Evolutionary conservation across 1,140 invertebrate genomes (phyloP), one percentile per base, ranked within the genome.

Genomic region (Cydia fagiglandana): DNA sequence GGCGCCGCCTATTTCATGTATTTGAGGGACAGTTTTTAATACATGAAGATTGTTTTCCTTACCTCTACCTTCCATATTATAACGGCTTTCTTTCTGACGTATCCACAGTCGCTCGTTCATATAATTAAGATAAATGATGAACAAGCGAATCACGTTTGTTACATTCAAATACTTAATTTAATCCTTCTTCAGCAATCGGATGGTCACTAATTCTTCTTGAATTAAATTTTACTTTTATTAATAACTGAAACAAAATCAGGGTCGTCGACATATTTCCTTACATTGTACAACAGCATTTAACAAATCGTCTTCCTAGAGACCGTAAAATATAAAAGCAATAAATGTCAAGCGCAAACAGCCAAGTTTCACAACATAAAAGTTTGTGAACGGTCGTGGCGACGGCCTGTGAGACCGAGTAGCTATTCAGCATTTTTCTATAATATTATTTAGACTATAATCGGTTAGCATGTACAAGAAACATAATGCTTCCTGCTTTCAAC

Each of bases 311-410:
- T 79, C 83, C 79, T 80, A 74, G 80, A 79, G 84, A 82, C 88
- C 87, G 84, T 89, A 91, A 91, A 91, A 87, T 87, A 89, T 88
- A 86, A 88, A 88, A 86, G 89, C 86, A 89, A 91, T 90, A 91
- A 90, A 89, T 80, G 88, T 89, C 89, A 89, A 86, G 82, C 81
- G 81, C 87, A 91, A 88, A 88, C 86, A 87, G 84, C 82, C 79
- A 91, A 89, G 86, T 91, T 88, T 84, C 85, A 89, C 84, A 87
- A 88, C 85, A 89, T 86, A 90, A 88, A 87, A 90, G 84, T 89
- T 88, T 83, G 85, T 76, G 81, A 82, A 81, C 81, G 80, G 78
- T 78, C 78, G 80, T 79, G 75, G 80, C 83, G 80, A 78, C 78
- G 81, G 85, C 81, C 78, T 81, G 75, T 75, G 85, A 81, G 77